Base-by-base conservation (phyloP, 1,140 invertebrate genomes). In the Paralvinella palmiformis region DNA sequence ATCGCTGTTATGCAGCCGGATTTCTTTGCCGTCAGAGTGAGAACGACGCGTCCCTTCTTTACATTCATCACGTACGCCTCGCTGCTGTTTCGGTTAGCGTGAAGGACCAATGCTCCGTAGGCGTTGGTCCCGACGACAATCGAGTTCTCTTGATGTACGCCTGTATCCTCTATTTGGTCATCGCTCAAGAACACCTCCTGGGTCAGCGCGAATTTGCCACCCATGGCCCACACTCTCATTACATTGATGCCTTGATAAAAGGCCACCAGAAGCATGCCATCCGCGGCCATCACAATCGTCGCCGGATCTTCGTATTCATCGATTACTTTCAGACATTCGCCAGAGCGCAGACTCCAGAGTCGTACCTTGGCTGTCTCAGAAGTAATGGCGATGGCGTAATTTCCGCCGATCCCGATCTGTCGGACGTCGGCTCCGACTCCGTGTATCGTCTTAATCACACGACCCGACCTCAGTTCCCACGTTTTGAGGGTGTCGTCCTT, bases 401-500 rank as follows among this genome's bases (percentile, higher is more conserved):
- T 68, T 32, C 66, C 63, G 1, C 71, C 76, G 6, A 70, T 58
- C 32, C 68, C 62, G 17, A 79, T 65, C n/a, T 64, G 61, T 15
- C 62, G 67, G 15, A 78, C 72, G 29, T 73, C 65, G 41, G 56
- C 64, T n/a, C 78, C 75, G 7, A 76, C 71, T 6, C 71, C 71
- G 17, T 71, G 62, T 20, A 79, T 69, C 0, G 75, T 78, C 66
- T 71, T 71, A 6, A 70, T 66, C 7, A 79, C 78, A 48, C 69
- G 70, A 2, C 77, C 78, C 6, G 67, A 69, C n/a, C 72, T 62
- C 6, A 79, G 58, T 52, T 79, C 73, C 78, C 78, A 79, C 10
- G 76, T 45, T 64, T 79, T 79, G 58, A 79, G 70, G 1, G 76
- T 77, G 55, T 74, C 67, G 55, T 79, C 78, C 27, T 66, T 58